Percentiles rank a stretch among this genome's conserved stretches.
phyloP scores from a whole-genome alignment of 2,113 vertebrate species.

The Antechinus flavipes region DNA sequence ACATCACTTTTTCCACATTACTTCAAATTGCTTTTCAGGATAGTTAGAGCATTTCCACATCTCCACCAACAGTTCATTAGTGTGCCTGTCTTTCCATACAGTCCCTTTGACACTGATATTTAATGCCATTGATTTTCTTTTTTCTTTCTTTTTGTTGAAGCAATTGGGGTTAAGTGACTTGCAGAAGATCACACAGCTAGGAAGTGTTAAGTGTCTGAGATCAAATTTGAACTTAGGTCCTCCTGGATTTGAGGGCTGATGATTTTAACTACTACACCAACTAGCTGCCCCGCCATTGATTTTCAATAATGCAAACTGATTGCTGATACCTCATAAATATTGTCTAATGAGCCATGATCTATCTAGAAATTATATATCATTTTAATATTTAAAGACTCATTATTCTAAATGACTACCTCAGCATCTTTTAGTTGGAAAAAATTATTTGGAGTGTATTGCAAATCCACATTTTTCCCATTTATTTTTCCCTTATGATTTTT shows the following conservation, averaged over 20 bases:
- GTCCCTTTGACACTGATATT: background rate
- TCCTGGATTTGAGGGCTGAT: too few relatives aligned
- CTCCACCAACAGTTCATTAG: background rate
- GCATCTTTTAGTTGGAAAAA: slow-evolving; percentile 11
- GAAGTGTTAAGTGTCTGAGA: too few relatives aligned
- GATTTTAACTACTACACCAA: too few relatives aligned
- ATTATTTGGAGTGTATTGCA: slow-evolving; percentile 1
- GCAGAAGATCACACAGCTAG: too few relatives aligned
- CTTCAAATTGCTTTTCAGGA: background rate
- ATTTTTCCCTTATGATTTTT: background rate
- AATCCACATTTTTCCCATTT: background rate
- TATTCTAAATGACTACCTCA: background rate
- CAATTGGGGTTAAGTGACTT: too few relatives aligned
- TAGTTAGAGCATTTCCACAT: background rate
- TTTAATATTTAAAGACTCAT: slow-evolving; percentile 24
- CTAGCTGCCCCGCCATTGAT: too few relatives aligned
- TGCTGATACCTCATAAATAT: background rate
- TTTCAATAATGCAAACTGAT: background rate
- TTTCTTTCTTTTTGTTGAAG: too few relatives aligned
- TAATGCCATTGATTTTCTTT: background rate
- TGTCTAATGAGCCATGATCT: background rate
- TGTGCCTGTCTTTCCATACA: background rate
- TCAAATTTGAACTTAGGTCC: too few relatives aligned
- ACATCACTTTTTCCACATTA: background rate
- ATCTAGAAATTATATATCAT: slow-evolving; percentile 11